Evolutionary conservation across 1,140 invertebrate species (phyloP), one percentile per base, ranked within the genome.

Genomic region (Drosophila virilis): DNA sequence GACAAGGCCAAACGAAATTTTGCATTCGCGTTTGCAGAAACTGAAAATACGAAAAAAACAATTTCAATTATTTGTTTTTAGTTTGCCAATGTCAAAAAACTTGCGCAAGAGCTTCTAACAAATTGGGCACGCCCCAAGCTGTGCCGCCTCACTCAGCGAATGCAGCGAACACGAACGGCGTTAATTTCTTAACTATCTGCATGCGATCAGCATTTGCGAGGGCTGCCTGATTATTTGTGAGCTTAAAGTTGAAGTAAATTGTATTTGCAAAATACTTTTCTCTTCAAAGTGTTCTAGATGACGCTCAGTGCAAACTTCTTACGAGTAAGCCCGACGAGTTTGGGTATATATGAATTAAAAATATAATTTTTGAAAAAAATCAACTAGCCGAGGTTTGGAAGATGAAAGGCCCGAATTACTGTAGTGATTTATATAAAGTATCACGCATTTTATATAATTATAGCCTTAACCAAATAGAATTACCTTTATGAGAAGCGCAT

Each of bases 141-240:
- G 8, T 5, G 13, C 6, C 43, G 22, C 43, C 17, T 0, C 13
- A 17, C 32, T 60, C 17, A 37, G 12, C 33, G 38, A 43, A 68
- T 69, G 79, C 77, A 83, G 9, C 66, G 76, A 77, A 52, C 69
- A 43, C 15, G 45, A 80, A 88, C 66, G 67, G 83, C 64, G 79
- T 46, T 89, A 88, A 89, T 80, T 89, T 89, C 73, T 40, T 65
- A 80, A 80, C 76, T 48, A 75, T 86, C 62, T 67, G 58, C 42
- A 59, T 64, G 33, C 38, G 40, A 12, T 17, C 42, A 51, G 6
- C 8, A 28, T 65, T 35, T 45, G 15, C 68, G 40, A 33, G 70
- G 55, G 46, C 8, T 46, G 35, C 33, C 32, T 5, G 10, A 43
- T 22, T 8, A 48, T 33, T 59, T 54, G 8, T 9, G 13, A 7